A percentile compares a stretch with the other conserved stretches of the same genome.
Evolutionary conservation across 1,140 invertebrate genomes (phyloP).

Genomic region (Leucophenga varia): DNA sequence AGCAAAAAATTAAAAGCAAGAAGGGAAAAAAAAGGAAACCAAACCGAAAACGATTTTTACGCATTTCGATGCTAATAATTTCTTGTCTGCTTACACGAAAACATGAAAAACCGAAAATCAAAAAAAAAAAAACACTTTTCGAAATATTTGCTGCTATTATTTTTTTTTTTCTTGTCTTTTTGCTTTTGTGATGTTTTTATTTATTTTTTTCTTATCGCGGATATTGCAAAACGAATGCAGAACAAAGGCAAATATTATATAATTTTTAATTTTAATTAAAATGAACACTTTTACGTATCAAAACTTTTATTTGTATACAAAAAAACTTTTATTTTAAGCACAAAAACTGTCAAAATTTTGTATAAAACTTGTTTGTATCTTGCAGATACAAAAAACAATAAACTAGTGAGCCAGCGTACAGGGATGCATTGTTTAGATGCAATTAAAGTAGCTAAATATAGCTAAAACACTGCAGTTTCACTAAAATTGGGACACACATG

Average conservation of each 20-base stretch:
- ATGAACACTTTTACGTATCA: conserved; percentile 36
- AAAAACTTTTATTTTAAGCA: too few relatives aligned
- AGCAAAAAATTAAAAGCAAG: not conserved
- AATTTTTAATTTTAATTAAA: conserved; percentile 31
- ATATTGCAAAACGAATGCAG: conserved; percentile 8
- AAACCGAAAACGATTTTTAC: too few relatives aligned
- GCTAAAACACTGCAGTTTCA: too few relatives aligned
- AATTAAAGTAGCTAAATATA: conserved; percentile 43
- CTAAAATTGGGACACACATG: conserved; percentile 12
- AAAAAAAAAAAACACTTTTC: conserved; percentile 32
- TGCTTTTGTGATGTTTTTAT: conserved; percentile 16
- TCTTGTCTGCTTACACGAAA: conserved; percentile 22
- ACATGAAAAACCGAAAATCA: conserved; percentile 7
- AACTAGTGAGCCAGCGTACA: too few relatives aligned
- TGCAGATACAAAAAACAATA: conserved; percentile 16
- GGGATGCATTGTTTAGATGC: too few relatives aligned
- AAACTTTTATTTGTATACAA: too few relatives aligned
- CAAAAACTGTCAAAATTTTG: conserved; percentile 21
- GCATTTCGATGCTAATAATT: conserved; percentile 41
- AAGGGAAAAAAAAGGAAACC: too few relatives aligned
- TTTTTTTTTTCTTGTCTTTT: conserved; percentile 15
- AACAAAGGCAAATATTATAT: conserved; percentile 32
- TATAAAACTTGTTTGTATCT: conserved; percentile 5
- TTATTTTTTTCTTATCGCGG: conserved; percentile 29
- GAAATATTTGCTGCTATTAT: conserved; percentile 10